These are phyloP conservation scores for Oikopleura vanhoeffeni DNA, from an alignment of 23 tunicate genomes.

Conservation along the genomic window DNA sequence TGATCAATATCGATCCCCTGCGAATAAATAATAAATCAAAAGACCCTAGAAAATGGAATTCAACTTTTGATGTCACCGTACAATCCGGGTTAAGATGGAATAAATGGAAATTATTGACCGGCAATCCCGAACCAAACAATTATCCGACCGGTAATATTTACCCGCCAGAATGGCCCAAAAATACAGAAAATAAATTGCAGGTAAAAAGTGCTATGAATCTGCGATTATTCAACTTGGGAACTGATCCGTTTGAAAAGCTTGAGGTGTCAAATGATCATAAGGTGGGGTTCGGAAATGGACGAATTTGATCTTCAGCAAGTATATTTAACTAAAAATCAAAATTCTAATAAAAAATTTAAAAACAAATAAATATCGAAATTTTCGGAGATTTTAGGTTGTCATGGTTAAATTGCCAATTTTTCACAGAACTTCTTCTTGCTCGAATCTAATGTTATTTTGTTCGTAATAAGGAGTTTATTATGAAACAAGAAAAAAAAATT, in stretches of 20 bases:
- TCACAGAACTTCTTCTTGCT: no score
- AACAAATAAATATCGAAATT: no score
- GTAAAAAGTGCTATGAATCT: constrained; percentile 36
- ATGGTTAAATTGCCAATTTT: no score
- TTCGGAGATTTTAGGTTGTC: no score
- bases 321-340: no score
- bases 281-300: no score
- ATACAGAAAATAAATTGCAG: neutral
- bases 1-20: constrained; percentile 41
- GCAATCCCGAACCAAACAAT: constrained; percentile 35
- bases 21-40: constrained; percentile 34
- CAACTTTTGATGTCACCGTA: constrained; percentile 46
- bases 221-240: constrained; percentile 37
- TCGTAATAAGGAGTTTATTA: no score
- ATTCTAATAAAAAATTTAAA: no score
- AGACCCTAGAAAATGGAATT: constrained; percentile 35
- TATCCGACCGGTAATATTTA: neutral
- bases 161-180: neutral
- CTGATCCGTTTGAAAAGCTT: constrained; percentile 49
- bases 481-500: no score
- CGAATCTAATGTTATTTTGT: no score
- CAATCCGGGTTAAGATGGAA: constrained; percentile 52
- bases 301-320: no score
- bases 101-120: constrained; percentile 74
- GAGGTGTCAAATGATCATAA: constrained; percentile 32